These are phyloP conservation scores for Melopsittacus undulatus DNA, from an alignment of 2,797 vertebrate genomes.

Conservation along the genomic window DNA sequence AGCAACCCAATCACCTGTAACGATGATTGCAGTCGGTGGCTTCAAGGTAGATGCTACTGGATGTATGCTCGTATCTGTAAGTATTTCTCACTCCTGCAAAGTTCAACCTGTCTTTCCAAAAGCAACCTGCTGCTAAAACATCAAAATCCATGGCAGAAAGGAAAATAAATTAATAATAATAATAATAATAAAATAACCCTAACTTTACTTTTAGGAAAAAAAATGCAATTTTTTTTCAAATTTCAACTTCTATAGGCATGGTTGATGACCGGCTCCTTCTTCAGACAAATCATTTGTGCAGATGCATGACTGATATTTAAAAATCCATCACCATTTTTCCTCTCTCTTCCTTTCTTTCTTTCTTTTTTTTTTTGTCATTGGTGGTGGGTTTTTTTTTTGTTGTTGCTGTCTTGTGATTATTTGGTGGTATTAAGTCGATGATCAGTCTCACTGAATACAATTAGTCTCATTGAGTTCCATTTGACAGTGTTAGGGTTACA, in stretches of 20 bases:
- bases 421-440: neutral
- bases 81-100: neutral
- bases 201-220: neutral
- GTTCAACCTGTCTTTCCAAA: neutral
- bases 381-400: fast-evolving
- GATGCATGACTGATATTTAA: neutral
- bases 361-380: neutral
- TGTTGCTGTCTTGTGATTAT: neutral
- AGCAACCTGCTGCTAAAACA: neutral
- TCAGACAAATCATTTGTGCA: neutral
- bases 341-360: neutral
- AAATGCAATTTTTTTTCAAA: neutral
- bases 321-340: neutral
- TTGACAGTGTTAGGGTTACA: neutral
- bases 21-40: neutral
- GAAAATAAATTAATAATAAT: neutral
- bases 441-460: neutral
- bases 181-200: neutral
- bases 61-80: neutral
- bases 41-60: neutral
- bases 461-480: neutral
- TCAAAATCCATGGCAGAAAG: neutral
- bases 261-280: neutral
- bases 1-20: neutral
- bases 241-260: neutral